Conservation (phyloP, 2,113 vertebrate species). For the Colistium nudipinnis region DNA sequence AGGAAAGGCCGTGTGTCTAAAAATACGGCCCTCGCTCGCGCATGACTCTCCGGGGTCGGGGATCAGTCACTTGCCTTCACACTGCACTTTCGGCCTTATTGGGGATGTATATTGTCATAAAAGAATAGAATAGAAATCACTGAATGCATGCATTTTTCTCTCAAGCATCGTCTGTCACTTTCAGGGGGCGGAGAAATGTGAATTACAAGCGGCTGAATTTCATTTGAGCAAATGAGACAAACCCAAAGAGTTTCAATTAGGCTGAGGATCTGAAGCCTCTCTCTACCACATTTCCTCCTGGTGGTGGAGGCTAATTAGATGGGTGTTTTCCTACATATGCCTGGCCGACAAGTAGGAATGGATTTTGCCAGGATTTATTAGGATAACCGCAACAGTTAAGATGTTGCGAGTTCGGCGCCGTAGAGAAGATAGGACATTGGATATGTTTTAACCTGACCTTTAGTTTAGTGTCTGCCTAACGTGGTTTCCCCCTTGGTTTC, state of each 20-base stretch:
- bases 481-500: not conserved
- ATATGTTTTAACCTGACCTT: slow-evolving; percentile 11
- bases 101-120: not conserved
- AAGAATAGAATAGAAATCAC: not conserved
- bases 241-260: slow-evolving; percentile 27
- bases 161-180: not conserved
- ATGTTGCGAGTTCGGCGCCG: slow-evolving; percentile 8
- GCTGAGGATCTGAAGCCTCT: slow-evolving; percentile 13
- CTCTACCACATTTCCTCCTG: slow-evolving; percentile 1
- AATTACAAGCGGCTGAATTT: slow-evolving; percentile 32
- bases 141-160: not conserved
- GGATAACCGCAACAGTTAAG: not conserved
- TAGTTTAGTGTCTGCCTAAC: not conserved
- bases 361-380: not conserved
- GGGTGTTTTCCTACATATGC: slow-evolving; percentile 21
- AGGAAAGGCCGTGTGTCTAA: slow-evolving; percentile 50
- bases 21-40: slow-evolving; percentile 41
- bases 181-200: slow-evolving; percentile 30
- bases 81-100: not conserved
- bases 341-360: not conserved
- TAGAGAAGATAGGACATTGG: not conserved
- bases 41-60: not conserved
- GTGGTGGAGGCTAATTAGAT: slow-evolving; percentile 22
- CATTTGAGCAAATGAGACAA: slow-evolving; percentile 36
- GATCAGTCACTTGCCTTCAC: not conserved